Conservation (phyloP, 1,140 invertebrate species). For the Microplitis demolitor region DNA sequence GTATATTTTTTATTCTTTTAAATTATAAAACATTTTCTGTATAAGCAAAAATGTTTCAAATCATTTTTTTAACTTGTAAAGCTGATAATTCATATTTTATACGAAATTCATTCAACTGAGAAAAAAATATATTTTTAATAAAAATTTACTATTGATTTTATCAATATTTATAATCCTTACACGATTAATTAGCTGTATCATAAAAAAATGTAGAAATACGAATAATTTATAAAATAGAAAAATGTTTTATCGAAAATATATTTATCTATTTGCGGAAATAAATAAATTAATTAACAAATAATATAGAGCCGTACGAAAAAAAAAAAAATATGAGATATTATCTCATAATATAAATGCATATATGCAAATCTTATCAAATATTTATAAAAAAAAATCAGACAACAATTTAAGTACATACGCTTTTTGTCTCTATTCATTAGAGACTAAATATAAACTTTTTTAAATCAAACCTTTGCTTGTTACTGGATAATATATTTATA, state of each 20-base stretch:
- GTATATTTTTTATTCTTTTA: neutral
- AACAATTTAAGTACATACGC: conserved; percentile 10
- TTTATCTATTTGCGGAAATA: too few relatives aligned
- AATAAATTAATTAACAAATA: neutral
- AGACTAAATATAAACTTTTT: conserved; percentile 18
- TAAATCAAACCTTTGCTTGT: neutral
- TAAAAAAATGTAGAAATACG: too few relatives aligned
- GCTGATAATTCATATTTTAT: neutral
- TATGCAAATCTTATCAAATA: neutral
- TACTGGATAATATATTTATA: neutral
- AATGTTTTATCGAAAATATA: too few relatives aligned
- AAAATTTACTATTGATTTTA: too few relatives aligned
- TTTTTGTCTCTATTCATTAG: neutral
- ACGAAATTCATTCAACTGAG: too few relatives aligned
- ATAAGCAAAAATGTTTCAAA: neutral
- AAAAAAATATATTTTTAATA: too few relatives aligned
- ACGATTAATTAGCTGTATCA: too few relatives aligned
- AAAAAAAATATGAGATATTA: neutral
- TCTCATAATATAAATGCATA: neutral
- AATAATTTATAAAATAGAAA: too few relatives aligned
- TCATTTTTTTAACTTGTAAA: neutral
- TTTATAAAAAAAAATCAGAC: neutral
- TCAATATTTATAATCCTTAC: too few relatives aligned
- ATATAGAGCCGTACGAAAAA: neutral
- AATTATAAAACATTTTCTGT: neutral